These are phyloP conservation scores for Chloropsis hardwickii DNA, from an alignment of 2,113 vertebrate species.

Conservation along the genomic window DNA sequence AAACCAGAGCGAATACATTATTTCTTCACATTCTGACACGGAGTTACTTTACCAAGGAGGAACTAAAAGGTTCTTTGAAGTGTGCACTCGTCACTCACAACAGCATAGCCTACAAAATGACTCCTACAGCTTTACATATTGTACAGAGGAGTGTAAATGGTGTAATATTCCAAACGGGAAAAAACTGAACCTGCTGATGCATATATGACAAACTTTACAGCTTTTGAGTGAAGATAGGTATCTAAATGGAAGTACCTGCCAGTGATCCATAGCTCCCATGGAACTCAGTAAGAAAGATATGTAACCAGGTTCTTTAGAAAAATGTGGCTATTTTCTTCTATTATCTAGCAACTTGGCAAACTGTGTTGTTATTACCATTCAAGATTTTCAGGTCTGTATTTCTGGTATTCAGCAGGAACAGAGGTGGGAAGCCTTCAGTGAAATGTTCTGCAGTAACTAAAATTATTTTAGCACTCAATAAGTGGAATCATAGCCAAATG, in stretches of 20 bases:
- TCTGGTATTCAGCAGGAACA: not conserved
- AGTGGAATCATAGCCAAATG: not conserved
- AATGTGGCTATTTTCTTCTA: not conserved
- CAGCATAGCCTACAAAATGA: not conserved
- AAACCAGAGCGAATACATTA: conserved; percentile 46
- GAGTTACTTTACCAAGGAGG: conserved; percentile 35
- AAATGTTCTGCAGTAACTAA: not conserved
- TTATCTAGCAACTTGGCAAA: not conserved
- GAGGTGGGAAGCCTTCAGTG: conserved; percentile 15
- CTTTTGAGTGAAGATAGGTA: not conserved
- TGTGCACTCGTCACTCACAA: not conserved
- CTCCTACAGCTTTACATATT: not conserved
- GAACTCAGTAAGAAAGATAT: not conserved
- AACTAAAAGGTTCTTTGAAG: conserved; percentile 21
- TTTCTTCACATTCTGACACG: conserved; percentile 45
- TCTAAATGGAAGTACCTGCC: not conserved
- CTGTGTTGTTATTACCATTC: not conserved
- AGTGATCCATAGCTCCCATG: not conserved
- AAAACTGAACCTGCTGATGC: not conserved
- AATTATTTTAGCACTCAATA: conserved; percentile 20
- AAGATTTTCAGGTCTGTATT: conserved; percentile 15
- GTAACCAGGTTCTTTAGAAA: not conserved
- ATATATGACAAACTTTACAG: not conserved
- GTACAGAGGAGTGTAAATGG: not conserved
- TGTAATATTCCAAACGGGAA: not conserved